Evolutionary conservation across 2,797 vertebrate genomes (phyloP).

Genomic region (Bradypodion pumilum): DNA sequence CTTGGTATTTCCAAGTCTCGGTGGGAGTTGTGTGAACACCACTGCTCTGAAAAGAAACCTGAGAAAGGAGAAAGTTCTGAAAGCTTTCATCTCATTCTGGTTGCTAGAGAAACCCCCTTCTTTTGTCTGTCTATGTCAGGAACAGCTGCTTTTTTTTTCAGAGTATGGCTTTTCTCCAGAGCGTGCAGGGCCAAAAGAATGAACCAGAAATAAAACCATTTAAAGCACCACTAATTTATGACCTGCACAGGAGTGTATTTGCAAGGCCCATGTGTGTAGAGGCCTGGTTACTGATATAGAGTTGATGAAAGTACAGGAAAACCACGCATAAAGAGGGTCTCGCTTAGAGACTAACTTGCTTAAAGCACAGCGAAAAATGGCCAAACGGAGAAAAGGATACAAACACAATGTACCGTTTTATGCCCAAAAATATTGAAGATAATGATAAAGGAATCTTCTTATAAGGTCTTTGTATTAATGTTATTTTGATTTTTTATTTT

Average conservation of each 20-base stretch:
- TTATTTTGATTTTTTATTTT: too few relatives aligned
- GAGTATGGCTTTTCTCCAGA: slow-evolving; percentile 22
- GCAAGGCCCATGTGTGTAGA: not conserved
- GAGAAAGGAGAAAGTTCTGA: not conserved
- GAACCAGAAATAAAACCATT: rapidly evolving
- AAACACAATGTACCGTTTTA: too few relatives aligned
- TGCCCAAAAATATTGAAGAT: too few relatives aligned
- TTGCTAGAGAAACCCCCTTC: slow-evolving; percentile 63
- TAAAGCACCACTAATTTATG: not conserved
- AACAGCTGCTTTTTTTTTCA: slow-evolving; percentile 44
- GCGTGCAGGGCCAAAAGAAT: rapidly evolving
- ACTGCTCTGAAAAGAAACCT: slow-evolving; percentile 8
- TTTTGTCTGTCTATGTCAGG: slow-evolving; percentile 59
- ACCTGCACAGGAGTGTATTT: not conserved
- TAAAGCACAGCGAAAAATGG: too few relatives aligned
- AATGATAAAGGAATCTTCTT: too few relatives aligned
- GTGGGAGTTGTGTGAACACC: slow-evolving; percentile 37
- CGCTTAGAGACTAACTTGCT: too few relatives aligned
- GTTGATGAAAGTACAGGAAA: not conserved
- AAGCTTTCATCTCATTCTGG: slow-evolving; percentile 15
- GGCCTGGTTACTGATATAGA: not conserved
- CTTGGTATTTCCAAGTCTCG: slow-evolving; percentile 33
- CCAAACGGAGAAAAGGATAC: too few relatives aligned
- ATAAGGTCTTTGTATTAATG: too few relatives aligned
- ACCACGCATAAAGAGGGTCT: too few relatives aligned